Evolutionary conservation across 2,888 invertebrate species (phyloP).

Genomic region (Sminthurinus aureus): DNA sequence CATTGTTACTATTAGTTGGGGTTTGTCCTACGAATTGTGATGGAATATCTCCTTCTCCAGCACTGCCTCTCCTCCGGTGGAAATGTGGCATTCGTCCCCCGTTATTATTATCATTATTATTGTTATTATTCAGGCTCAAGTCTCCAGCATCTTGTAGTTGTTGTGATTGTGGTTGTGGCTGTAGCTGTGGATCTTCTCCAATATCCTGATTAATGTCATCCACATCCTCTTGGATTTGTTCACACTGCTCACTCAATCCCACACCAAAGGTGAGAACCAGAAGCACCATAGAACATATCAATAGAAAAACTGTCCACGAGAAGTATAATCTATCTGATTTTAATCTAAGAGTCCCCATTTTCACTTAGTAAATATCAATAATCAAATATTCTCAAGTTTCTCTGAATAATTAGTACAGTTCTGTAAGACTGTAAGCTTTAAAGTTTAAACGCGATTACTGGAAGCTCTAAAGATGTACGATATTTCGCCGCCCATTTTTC

Average conservation of each 20-base stretch:
- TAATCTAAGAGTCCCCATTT: too few relatives aligned
- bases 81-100: conserved; percentile 15
- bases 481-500: too few relatives aligned
- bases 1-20: not conserved
- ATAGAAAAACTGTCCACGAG: not conserved
- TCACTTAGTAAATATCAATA: too few relatives aligned
- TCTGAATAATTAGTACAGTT: too few relatives aligned
- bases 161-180: not conserved
- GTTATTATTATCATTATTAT: conserved; percentile 12
- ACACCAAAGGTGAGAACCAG: conserved; percentile 4
- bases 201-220: conserved; percentile 16
- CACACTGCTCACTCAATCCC: conserved; percentile 13
- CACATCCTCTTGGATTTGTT: not conserved
- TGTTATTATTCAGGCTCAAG: not conserved
- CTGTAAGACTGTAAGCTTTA: too few relatives aligned
- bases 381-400: too few relatives aligned
- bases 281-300: conserved; percentile 9
- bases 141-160: not conserved
- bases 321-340: too few relatives aligned
- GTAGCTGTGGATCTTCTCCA: not conserved
- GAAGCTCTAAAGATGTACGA: too few relatives aligned
- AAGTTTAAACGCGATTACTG: too few relatives aligned
- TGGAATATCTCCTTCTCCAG: conserved; percentile 23
- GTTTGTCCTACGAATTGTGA: conserved; percentile 7
- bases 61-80: conserved; percentile 18